These are phyloP conservation scores for Dasyurus viverrinus DNA, from an alignment of 2,113 vertebrate genomes.

Conservation along the genomic window DNA sequence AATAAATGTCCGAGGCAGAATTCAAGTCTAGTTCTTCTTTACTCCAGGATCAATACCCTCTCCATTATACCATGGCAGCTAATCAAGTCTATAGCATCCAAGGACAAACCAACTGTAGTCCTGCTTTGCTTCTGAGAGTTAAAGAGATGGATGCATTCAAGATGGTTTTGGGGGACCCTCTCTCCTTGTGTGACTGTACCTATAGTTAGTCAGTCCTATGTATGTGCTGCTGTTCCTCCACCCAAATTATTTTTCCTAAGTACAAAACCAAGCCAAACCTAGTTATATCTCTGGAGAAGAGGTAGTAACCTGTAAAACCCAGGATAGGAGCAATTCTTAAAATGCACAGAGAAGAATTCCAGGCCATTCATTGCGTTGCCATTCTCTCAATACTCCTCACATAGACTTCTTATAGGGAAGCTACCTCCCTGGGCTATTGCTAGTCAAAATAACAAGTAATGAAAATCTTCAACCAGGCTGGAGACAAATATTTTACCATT, in stretches of 20 bases:
- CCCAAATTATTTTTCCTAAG: background rate
- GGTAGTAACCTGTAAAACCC: background rate
- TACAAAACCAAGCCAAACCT: background rate
- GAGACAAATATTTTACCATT: conserved; percentile 50
- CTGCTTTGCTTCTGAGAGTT: background rate
- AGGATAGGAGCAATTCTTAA: background rate
- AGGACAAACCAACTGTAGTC: background rate
- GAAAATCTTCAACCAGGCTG: conserved; percentile 34
- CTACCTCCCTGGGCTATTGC: background rate
- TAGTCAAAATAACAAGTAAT: conserved; percentile 32
- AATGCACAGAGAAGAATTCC: conserved; percentile 1
- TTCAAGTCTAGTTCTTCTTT: background rate
- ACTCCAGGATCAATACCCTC: background rate
- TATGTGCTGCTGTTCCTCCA: background rate
- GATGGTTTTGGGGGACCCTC: background rate
- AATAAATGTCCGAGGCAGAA: background rate
- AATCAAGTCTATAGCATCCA: background rate
- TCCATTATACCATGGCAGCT: background rate
- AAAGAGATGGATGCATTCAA: background rate
- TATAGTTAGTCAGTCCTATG: background rate
- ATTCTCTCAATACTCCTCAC: background rate
- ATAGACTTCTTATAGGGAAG: background rate
- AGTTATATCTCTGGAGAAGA: background rate
- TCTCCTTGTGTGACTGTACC: background rate
- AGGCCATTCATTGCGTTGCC: background rate